phyloP scores from a whole-genome alignment of 2,797 vertebrate genomes.

The Hydrolagus colliei region DNA sequence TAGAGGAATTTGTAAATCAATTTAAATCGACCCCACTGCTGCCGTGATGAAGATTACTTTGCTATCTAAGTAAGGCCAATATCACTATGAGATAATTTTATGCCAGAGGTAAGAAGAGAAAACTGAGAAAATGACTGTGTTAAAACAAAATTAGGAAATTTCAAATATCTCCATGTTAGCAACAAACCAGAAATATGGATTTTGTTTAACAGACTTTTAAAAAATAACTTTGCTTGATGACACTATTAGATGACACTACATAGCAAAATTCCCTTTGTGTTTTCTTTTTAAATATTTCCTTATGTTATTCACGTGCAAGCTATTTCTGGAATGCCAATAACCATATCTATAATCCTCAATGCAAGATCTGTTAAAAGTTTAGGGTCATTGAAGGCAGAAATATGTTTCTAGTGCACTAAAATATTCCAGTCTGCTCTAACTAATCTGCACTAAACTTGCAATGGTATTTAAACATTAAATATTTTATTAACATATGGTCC shows the following conservation, averaged over 20 bases:
- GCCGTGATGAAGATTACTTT: too few relatives aligned
- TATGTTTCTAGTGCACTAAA: constrained; percentile 24
- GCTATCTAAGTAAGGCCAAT: too few relatives aligned
- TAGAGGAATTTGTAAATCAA: too few relatives aligned
- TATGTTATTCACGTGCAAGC: constrained; percentile 12
- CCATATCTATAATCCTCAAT: constrained; percentile 8
- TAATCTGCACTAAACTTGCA: too few relatives aligned
- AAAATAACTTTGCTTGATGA: not conserved
- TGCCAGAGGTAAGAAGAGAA: not conserved
- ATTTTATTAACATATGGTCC: not conserved
- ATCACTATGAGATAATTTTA: too few relatives aligned
- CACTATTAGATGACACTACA: too few relatives aligned
- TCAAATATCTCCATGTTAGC: not conserved
- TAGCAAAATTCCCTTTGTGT: constrained; percentile 11
- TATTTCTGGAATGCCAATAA: constrained; percentile 27
- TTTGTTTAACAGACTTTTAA: constrained; percentile 17
- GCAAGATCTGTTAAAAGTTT: constrained; percentile 15
- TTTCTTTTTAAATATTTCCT: constrained; percentile 10
- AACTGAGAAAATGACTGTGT: not conserved
- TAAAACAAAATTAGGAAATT: not conserved
- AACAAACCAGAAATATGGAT: not conserved
- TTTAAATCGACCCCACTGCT: too few relatives aligned
- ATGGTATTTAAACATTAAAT: constrained; percentile 6
- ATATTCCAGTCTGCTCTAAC: not conserved
- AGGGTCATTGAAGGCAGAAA: constrained; percentile 12